Base-by-base conservation (phyloP, 2,888 invertebrate species). In the Luperina testacea region DNA sequence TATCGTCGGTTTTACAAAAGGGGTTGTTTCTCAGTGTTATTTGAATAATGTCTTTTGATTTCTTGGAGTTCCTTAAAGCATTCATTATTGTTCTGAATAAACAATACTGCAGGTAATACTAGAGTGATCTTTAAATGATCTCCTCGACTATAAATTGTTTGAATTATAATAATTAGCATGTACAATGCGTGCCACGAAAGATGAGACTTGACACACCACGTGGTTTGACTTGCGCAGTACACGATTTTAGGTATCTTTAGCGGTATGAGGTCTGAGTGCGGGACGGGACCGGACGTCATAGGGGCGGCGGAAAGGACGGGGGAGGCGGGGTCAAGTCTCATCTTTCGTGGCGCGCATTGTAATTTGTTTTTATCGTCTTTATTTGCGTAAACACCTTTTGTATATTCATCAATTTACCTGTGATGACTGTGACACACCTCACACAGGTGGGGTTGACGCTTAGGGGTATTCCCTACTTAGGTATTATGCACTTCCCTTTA, bases 101-200 rank as follows among this genome's bases (percentile, higher is more conserved):
- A 24, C 24, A 24, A 27, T n/a, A 57, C 7, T 17, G n/a, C n/a
- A n/a, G 4, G 20, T 72, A 61, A 57, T 57, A 24, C 9, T 24
- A 24, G 53, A n/a, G n/a, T 57, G 11, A 24, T 57, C 4, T 57
- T 57, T 24, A 0, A n/a, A 57, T 24, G 5, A n/a, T 51, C 17
- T 42, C 51, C 27, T 51, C 15, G 9, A 77, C 11, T 1, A 53
- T 9, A 32, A 11, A 7, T 77, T 45, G 20, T 65, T 65, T 65
- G 38, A 45, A 53, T 72, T 75, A 45, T 17, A 38, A 53, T 72
- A 73, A n/a, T 78, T 20, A 78, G 11, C 45, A 65, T 57, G 17
- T n/a, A n/a, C n/a, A n/a, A n/a, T n/a, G n/a, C n/a, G n/a, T n/a
- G n/a, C n/a, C n/a, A n/a, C n/a, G n/a, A n/a, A n/a, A n/a, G n/a